Evolutionary conservation across 2,888 invertebrate species (phyloP), one percentile per base, ranked within the genome.

Genomic region (Agapostemon virescens): DNA sequence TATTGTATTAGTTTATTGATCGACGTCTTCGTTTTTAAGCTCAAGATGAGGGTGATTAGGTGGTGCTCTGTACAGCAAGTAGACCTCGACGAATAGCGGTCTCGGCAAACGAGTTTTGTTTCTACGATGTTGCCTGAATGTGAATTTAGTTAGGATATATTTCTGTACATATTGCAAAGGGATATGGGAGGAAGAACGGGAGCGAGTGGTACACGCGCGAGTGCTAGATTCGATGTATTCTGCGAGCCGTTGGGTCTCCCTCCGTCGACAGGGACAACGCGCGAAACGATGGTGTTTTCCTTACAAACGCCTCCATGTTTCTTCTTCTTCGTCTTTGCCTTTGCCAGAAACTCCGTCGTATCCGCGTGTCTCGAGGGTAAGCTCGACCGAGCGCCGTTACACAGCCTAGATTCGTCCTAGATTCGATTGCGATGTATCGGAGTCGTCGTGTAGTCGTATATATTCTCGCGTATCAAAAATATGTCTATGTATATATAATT

Each of bases 401-500:
- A 84, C 78, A 88, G 82, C 77, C 82, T 83, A 77, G 77, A 79
- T 85, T 88, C 84, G 84, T 87, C 80, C 79, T 87, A 86, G 86
- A 85, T 87, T 86, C 82, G 80, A 85, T 85, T 78, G 72, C 85
- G 82, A 79, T 86, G 77, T 83, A 84, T 81, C 73, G 81, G 81
- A 85, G 86, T 87, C 85, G 86, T 87, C 85, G 84, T 84, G 81
- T 87, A 88, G 84, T 86, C 85, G 87, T 88, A 87, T 82, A 83
- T 82, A 83, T 82, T 85, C 85, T 87, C 81, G 86, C 84, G 84
- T 87, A 85, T 87, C 83, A 86, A 82, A 82, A 74, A 63, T 71
- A 86, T 88, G 86, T 90, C 86, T 86, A 86, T 88, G 87, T 89
- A 89, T 85, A 86, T 85, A 86, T 85, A 81, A 84, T 82, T 83